phyloP scores from a whole-genome alignment of 2,888 invertebrate genomes.

The Kuschelorhynchus macadamiae region DNA sequence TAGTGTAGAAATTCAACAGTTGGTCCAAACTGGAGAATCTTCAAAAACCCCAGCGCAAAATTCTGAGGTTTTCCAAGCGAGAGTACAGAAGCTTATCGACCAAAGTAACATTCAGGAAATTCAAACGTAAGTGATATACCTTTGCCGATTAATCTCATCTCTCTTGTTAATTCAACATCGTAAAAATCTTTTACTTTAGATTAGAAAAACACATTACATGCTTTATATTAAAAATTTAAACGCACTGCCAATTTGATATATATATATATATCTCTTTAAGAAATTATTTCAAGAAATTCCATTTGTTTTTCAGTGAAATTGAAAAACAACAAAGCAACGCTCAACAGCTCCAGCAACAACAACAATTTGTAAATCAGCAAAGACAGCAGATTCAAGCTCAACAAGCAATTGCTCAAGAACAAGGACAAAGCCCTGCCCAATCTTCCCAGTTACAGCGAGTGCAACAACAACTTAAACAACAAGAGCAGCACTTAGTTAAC shows the following conservation, averaged over 20 bases:
- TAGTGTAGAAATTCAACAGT: conserved; percentile 10
- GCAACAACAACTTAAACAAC: conserved; percentile 17
- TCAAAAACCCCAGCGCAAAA: not conserved
- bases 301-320: conserved; percentile 31
- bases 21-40: not conserved
- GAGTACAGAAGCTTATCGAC: conserved; percentile 29
- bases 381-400: conserved; percentile 25
- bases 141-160: no score
- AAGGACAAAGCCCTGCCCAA: not conserved
- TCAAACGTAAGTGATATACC: conserved; percentile 37
- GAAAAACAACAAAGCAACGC: conserved; percentile 20
- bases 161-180: no score
- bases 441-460: conserved; percentile 10
- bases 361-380: conserved; percentile 23
- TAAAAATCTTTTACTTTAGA: no score
- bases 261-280: not conserved
- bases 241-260: not conserved
- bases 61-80: conserved; percentile 16
- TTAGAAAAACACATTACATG: no score
- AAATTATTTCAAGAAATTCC: not conserved
- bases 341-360: conserved; percentile 27
- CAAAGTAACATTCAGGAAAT: conserved; percentile 26
- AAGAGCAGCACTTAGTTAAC: conserved; percentile 17
- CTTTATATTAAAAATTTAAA: no score
- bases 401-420: conserved; percentile 8